phyloP scores from a whole-genome alignment of 2,797 vertebrate genomes.

The Gorsachius magnificus region DNA sequence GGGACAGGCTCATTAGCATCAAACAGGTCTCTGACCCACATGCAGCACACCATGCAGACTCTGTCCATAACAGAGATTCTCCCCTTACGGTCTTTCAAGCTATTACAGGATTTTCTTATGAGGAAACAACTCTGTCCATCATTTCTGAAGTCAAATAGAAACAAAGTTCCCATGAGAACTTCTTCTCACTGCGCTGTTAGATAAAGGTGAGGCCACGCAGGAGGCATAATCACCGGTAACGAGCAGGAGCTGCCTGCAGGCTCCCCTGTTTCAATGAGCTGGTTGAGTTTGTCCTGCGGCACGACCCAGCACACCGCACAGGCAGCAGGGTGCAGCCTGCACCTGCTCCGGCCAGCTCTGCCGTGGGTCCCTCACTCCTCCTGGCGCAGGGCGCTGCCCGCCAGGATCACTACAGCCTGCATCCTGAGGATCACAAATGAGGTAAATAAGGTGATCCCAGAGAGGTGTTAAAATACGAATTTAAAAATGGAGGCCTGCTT shows the following conservation, averaged over 20 bases:
- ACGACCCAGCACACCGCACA: accelerated
- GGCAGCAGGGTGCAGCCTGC: background rate
- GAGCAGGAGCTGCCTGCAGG: background rate
- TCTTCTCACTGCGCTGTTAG: background rate
- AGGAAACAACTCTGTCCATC: background rate
- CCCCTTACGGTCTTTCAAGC: background rate
- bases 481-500: background rate
- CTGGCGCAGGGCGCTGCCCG: background rate
- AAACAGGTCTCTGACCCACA: accelerated
- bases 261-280: background rate
- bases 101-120: background rate
- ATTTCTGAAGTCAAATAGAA: background rate
- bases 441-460: background rate
- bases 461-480: background rate
- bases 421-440: background rate
- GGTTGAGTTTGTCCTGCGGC: background rate
- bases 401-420: background rate
- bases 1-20: background rate
- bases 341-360: background rate
- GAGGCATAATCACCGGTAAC: accelerated
- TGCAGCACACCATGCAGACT: background rate
- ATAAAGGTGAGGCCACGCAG: background rate
- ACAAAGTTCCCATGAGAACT: background rate
- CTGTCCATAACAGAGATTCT: background rate
- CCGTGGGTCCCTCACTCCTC: background rate